Base-by-base conservation (phyloP, 1,140 invertebrate genomes). In the Drosophila triauraria region DNA sequence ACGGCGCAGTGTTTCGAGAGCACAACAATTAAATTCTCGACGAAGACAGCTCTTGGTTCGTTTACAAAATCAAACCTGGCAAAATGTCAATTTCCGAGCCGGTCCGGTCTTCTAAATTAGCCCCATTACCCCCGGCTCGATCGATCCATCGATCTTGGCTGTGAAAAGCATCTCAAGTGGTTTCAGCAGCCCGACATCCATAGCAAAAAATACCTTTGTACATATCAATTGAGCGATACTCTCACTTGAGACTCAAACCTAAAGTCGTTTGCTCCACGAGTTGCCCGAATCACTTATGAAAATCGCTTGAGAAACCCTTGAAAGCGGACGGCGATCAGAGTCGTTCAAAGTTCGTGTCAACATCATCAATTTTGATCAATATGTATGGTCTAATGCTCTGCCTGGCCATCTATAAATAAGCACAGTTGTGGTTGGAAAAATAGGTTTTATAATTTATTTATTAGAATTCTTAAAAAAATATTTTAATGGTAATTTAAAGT, bases 291-390 rank as follows among this genome's bases (percentile, higher is more conserved):
- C 84, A 88, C 84, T 87, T 88, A 78, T 57, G 78, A 90, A 88
- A 85, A 90, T 90, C 81, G 75, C 84, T 86, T 71, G 54, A 61
- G 35, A 60, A 86, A 78, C 78, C 56, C 78, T 85, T 82, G 58
- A 82, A 58, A 71, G 38, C 54, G 57, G 69, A 64, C 56, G 78
- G 69, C 65, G 78, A 71, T 75, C 63, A 44, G 60, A 71, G 69
- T 81, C 84, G 81, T 90, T 88, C 85, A 90, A 90, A 90, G 85
- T 91, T 90, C 85, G 85, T 90, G 85, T 90, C 85, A 90, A 90
- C 85, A 90, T 90, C 85, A 90, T 90, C 85, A 90, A 90, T 90
- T 90, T 88, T 90, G 86, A 90, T 90, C 85, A 90, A 76, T 90
- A 88, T 78, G 85, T 85, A 85, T 82, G 75, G 78, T 75, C 70